These are phyloP conservation scores for Drosophila flavopinicola DNA, from an alignment of 2,888 invertebrate genomes.

Conservation along the genomic window DNA sequence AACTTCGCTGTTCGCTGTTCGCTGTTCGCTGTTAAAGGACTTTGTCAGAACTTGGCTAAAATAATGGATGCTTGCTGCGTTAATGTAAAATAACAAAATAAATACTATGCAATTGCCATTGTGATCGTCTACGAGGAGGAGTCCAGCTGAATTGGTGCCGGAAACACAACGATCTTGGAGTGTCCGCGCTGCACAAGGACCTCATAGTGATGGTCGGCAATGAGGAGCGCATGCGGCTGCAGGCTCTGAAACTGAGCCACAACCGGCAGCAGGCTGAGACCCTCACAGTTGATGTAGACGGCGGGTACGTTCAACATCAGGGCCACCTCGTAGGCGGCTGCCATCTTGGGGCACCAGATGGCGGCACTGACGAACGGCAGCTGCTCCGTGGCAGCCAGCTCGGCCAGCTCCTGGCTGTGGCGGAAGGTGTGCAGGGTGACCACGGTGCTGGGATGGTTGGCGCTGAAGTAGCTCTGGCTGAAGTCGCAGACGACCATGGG, in stretches of 20 bases:
- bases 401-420: conserved; percentile 29
- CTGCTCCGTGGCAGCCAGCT: conserved; percentile 33
- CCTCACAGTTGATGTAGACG: conserved; percentile 54
- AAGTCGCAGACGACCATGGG: conserved; percentile 62
- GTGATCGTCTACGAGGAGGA: neutral
- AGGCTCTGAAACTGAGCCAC: neutral
- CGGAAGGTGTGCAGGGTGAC: conserved; percentile 69
- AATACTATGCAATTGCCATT: neutral
- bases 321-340: conserved; percentile 56
- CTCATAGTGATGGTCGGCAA: conserved; percentile 48
- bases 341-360: conserved; percentile 55
- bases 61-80: no score
- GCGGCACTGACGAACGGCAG: conserved; percentile 47
- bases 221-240: conserved; percentile 29
- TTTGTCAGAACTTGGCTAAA: no score
- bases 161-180: conserved; percentile 44
- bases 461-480: conserved; percentile 51
- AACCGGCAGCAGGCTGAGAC: conserved; percentile 35
- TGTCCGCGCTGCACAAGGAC: conserved; percentile 8
- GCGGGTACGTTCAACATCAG: conserved; percentile 24
- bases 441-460: conserved; percentile 47
- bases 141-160: conserved; percentile 33
- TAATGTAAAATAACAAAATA: neutral
- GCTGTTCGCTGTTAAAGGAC: no score
- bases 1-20: no score